Percentiles rank a stretch among this genome's conserved stretches.
phyloP scores from a whole-genome alignment of 2,888 invertebrate genomes.

The Stratiomys singularior region DNA sequence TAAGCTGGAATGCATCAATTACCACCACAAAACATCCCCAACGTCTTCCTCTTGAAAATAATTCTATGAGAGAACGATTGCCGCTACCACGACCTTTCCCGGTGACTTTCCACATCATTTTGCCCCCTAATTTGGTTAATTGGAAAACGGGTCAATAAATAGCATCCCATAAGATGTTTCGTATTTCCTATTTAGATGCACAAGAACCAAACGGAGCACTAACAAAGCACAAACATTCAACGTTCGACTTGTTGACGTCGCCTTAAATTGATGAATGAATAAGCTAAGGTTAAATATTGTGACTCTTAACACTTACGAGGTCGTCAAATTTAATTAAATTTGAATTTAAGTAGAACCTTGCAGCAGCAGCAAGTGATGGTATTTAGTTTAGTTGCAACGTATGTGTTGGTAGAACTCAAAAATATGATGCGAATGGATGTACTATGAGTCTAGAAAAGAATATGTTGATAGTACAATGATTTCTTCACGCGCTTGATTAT shows the following conservation, averaged over 20 bases:
- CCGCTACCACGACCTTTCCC: conserved; percentile 18
- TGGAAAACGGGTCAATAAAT: conserved; percentile 67
- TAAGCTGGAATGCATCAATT: conserved; percentile 9
- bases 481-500: too few relatives aligned
- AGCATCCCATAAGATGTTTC: conserved; percentile 50
- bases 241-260: conserved; percentile 36
- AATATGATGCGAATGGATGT: too few relatives aligned
- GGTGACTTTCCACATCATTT: conserved; percentile 46
- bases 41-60: background rate
- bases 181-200: conserved; percentile 36
- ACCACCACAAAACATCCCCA: background rate
- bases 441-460: too few relatives aligned
- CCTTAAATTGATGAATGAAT: conserved; percentile 52
- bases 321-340: conserved; percentile 56
- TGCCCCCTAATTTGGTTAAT: conserved; percentile 59
- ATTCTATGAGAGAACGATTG: background rate
- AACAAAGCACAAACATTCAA: conserved; percentile 19
- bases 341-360: conserved; percentile 13
- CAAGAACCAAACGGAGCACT: background rate
- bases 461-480: too few relatives aligned
- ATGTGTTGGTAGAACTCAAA: too few relatives aligned
- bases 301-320: conserved; percentile 57
- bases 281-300: conserved; percentile 57
- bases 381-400: too few relatives aligned
- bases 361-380: too few relatives aligned